Evolutionary conservation across 2,113 vertebrate species (phyloP).

Genomic region (Noturus placidus): DNA sequence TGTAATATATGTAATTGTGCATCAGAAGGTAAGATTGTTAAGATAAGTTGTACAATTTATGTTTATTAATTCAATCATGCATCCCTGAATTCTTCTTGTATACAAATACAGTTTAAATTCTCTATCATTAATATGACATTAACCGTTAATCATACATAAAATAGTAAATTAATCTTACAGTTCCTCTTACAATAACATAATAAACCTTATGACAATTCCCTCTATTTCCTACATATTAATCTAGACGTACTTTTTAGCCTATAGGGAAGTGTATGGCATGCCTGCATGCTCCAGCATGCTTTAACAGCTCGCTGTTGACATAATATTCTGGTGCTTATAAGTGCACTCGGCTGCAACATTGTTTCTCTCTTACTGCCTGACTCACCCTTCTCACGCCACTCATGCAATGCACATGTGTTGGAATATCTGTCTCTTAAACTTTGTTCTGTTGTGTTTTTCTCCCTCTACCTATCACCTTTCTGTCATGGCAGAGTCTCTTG

Average conservation of each 20-base stretch:
- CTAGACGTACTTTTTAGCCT: conserved; percentile 29
- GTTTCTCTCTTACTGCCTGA: conserved; percentile 43
- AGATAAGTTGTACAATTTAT: conserved; percentile 14
- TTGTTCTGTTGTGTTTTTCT: conserved; percentile 61
- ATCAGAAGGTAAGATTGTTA: conserved; percentile 49
- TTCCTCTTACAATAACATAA: not conserved
- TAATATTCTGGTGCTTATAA: conserved; percentile 44
- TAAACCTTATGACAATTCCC: conserved; percentile 22
- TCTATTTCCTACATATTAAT: conserved; percentile 38
- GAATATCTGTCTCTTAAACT: conserved; percentile 73
- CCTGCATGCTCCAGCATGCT: conserved; percentile 65
- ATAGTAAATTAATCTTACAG: not conserved
- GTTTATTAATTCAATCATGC: not conserved
- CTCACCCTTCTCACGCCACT: conserved; percentile 46
- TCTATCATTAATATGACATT: conserved; percentile 25
- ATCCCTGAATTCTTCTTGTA: conserved; percentile 29
- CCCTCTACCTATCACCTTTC: conserved; percentile 77
- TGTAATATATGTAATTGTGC: conserved; percentile 43
- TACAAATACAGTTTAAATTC: not conserved
- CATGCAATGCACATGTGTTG: conserved; percentile 47
- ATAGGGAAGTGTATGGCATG: conserved; percentile 40
- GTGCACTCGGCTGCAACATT: conserved; percentile 52
- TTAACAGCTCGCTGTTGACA: conserved; percentile 47
- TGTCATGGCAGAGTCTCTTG: conserved; percentile 97
- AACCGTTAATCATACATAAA: conserved; percentile 2